Base-by-base conservation (phyloP, 2,888 invertebrate genomes). In the Polyommatus iphigenia region DNA sequence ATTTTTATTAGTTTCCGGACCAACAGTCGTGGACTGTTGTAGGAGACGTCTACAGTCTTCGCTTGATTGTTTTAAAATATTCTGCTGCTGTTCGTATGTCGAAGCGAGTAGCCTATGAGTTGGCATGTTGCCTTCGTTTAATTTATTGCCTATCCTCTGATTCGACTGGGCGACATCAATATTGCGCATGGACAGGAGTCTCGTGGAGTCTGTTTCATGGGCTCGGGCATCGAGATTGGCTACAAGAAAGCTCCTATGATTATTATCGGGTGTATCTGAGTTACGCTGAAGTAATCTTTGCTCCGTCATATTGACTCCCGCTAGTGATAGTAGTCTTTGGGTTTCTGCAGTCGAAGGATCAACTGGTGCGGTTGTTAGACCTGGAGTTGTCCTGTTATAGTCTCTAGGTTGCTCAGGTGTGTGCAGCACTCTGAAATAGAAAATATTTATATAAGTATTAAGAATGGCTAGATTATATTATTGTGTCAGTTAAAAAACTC, bases 1-100 rank as follows among this genome's bases (percentile, higher is more conserved):
- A 78, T 87, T 87, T 85, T 93, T 93, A 80, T 86, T 89, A 0
- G 87, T 85, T 73, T 94, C 94, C 18, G 94, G 88, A 71, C 90
- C 92, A 18, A 93, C 91, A 20, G 94, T 92, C 4, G 93, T 94
- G 10, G 94, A 92, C 87, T 96, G 96, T 85, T 96, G 96, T 79
- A 96, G 85, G 62, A 96, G 89, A 79, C 96, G 90, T 78, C 96
- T 91, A 82, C 96, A 96, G 85, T 96, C 96, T 89, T 96, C 96
- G 79, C 96, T 96, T 62, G 95, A 95, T 85, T 95, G 95, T 86
- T 95, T 95, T 76, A 95, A 86, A 79, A 95, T 95, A 81, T 95
- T 94, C 79, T 94, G 94, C 82, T 94, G 95, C 84, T 95, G 95
- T 86, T 95, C 95, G 80, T 95, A 94, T 20, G 95, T 94, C 15